These are phyloP conservation scores for Corticium candelabrum DNA, from an alignment of 37 sponge, comb jelly and placozoan genomes.

Conservation along the genomic window DNA sequence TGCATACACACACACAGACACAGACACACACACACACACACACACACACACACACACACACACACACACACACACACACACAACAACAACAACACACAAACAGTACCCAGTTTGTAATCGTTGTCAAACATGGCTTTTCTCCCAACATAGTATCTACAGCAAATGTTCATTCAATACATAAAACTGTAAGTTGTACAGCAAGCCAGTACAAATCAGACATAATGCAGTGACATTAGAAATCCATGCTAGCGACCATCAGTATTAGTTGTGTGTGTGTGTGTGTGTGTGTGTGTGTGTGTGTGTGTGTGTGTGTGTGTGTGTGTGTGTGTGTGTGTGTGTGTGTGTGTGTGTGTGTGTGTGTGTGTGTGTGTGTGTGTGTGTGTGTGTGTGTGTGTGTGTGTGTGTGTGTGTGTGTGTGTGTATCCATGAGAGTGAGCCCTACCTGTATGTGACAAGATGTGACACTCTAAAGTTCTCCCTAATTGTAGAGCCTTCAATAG, in stretches of 20 bases:
- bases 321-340: background rate
- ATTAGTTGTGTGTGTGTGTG: conserved; percentile 3
- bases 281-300: conserved; percentile 5
- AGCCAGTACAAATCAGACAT: too few species aligned
- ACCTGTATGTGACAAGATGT: conserved; percentile 83
- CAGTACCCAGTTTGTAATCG: conserved; percentile 70
- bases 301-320: conserved; percentile 1
- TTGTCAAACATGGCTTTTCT: conserved; percentile 92
- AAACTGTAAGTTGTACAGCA: background rate
- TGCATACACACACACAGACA: too few species aligned
- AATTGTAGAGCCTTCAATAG: conserved; percentile 73
- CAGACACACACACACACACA: too few species aligned
- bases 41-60: too few species aligned
- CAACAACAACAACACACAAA: too few species aligned
- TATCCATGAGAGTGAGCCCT: background rate
- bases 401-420: background rate
- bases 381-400: conserved; percentile 5
- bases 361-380: conserved; percentile 2
- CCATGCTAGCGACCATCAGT: background rate
- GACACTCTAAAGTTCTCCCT: conserved; percentile 57
- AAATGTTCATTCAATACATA: conserved; percentile 1
- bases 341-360: conserved; percentile 2
- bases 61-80: background rate
- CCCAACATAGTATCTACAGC: conserved; percentile 76
- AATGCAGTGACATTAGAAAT: background rate